A percentile compares a stretch with the other conserved stretches of the same genome.
Conservation (phyloP, 2,797 vertebrate genomes). For the Lateolabrax maculatus region DNA sequence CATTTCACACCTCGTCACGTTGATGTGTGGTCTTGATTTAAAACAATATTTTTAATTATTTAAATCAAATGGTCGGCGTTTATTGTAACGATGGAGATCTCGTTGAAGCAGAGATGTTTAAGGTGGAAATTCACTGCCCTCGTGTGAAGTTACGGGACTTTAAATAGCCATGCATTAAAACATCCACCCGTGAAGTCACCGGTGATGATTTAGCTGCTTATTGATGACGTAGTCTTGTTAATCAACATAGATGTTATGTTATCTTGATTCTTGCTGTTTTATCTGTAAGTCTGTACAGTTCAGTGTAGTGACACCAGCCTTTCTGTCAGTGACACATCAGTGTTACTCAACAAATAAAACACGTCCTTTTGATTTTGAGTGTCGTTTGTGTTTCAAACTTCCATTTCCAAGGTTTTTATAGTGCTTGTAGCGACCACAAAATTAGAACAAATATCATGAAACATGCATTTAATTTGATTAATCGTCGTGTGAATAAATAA, state of each 20-base stretch:
- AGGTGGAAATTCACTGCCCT: neutral
- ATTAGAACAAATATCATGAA: neutral
- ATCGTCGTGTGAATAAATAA: neutral
- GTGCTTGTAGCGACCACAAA: neutral
- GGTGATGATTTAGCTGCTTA: neutral
- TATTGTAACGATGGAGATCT: neutral
- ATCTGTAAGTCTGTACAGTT: neutral
- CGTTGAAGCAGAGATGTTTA: neutral
- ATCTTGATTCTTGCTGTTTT: neutral
- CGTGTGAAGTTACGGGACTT: neutral
- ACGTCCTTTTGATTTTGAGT: neutral
- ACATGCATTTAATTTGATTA: neutral
- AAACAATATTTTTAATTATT: neutral
- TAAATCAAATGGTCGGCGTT: neutral
- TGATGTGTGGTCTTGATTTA: neutral
- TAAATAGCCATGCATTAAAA: neutral
- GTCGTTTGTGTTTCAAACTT: neutral
- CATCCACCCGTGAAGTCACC: neutral
- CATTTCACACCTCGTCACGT: neutral
- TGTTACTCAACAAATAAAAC: conserved; percentile 24
- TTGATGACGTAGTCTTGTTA: neutral
- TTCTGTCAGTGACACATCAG: neutral
- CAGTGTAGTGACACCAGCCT: neutral
- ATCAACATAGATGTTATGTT: neutral
- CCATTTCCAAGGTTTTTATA: neutral